Base-by-base conservation (phyloP, 1,140 invertebrate genomes). In the Lepidostoma basale region DNA sequence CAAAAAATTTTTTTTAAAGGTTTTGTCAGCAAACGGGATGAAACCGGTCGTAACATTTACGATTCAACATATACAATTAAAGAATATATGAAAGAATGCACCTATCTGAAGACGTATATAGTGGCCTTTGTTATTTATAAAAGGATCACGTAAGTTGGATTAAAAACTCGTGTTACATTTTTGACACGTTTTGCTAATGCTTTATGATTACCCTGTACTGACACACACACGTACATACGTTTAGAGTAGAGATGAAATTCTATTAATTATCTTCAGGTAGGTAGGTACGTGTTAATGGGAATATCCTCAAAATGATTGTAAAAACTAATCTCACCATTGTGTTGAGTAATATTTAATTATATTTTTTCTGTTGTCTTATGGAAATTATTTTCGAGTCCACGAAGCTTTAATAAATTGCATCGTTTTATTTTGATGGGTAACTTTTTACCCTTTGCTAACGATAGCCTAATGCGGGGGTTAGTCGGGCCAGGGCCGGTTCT, bases 281-380 rank as follows among this genome's bases (percentile, higher is more conserved):
- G 45, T 49, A 49, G 23, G 68, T 56, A 62, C 28, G 69, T 63
- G 69, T 59, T 71, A 71, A 71, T 71, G 69, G 63, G 65, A 67
- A 71, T 64, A 63, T 66, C 64, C 36, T 62, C 40, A 62, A 71
- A 71, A 58, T 59, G 69, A 71, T 67, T 64, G 63, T 60, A 54
- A 47, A 42, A 40, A 54, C 59, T 40, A n/a, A 44, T 22, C 56
- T 23, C 36, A 16, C 22, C 56, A 60, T 60, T 60, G 56, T 60
- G 56, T 60, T 60, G 56, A 26, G 39, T 60, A 40, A 42, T 60
- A 42, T 60, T 60, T 60, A 40, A 60, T 60, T 60, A 60, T 25
- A 40, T 42, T 60, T 60, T 56, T 60, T 60, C 28, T 36, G 40
- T 60, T 42, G 39, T 60, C n/a, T n/a, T n/a, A 40, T 40, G 56